Base-by-base conservation (phyloP, 2,888 invertebrate genomes). In the Hirtodrosophila confusa region DNA sequence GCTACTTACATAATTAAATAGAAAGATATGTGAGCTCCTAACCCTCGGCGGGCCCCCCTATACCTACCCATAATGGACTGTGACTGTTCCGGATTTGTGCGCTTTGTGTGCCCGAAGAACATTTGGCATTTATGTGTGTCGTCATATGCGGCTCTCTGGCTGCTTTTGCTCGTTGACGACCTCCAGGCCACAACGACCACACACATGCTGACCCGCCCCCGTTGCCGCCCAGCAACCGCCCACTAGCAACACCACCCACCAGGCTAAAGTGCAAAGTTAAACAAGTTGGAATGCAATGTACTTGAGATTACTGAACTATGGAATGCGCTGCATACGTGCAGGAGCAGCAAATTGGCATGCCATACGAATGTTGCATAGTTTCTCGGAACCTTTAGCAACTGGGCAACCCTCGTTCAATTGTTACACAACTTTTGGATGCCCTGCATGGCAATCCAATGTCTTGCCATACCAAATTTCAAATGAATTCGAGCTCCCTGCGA, bases 1-100 rank as follows among this genome's bases (percentile, higher is more conserved):
- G 66, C 66, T 64, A 71, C 65, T 72, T 72, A 68, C 68, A 72
- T 79, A 80, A 83, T 77, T 77, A 70, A 79, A 75, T 75, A 41
- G 64, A 23, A 48, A 31, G 31, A 31, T 31, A 31, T 31, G 31
- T 7, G 31, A 37, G 51, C 41, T 10, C 36, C 54, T 31, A 29
- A 49, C 11, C 33, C 50, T 7, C 31, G 31, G 9, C 31, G 0
- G 7, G 4, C 9, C 31, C 31, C 33, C n/a, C 33, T 12, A 6
- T 3, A 8, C 36, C 4, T 10, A 10, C 8, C 7, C 12, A 44
- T 56, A 56, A 53, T 39, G 57, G 67, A 70, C 67, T 51, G 60
- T 63, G 68, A 78, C 65, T 48, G 49, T 64, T 70, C 55, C 55
- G 69, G 51, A 65, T 60, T 70, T 70, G 53, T 53, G 40, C 35